Evolutionary conservation across 35 echinoderm and acorn worm species (phyloP), one percentile per base, ranked within the genome.

Genomic region (Patiria miniata): DNA sequence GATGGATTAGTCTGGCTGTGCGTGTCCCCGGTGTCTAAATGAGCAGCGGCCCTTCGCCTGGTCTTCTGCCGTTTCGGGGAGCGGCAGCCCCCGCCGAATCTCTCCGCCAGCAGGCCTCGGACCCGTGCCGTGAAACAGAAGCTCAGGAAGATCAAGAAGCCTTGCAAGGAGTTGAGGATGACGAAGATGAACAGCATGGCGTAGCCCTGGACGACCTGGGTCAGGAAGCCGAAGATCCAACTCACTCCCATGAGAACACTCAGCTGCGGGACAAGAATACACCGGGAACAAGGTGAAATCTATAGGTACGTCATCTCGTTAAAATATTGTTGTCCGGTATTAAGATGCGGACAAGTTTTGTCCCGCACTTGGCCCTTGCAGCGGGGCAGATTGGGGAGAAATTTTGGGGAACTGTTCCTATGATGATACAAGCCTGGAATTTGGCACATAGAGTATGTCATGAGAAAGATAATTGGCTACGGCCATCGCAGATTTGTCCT

Each of bases 151-250:
- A 73, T 73, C 29, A 73, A 73, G 8, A 73, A 26, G 26, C 65
- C 65, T 73, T 73, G 65, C 15, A 30, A 73, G 34, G 65, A 73
- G 29, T 73, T 73, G 14, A 73, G 34, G 65, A 73, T 73, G 65
- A 73, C 65, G 34, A 73, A 73, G 30, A 73, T 30, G 26, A 73
- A 73, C 26, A 73, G 2, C 26, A 73, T 16, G 26, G 65, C 65
- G 65, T 73, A 73, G 26, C 65, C 65, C 26, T 36, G 7, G 26
- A 73, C 29, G n/a, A 73, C 34, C 9, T 73, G 65, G 65, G 34
- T 73, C 26, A 73, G 34, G 26, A 73, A 73, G 2, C 65, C 65
- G 14, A 73, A 34, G 26, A 73, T 9, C 65, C 65, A 73, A 23
- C 23, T 32, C 23, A 73, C 2, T 28, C 65, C 65, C 65, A 73